A percentile compares a stretch with the other conserved stretches of the same genome.
Conservation (phyloP, 2,797 vertebrate species). For the Spheniscus humboldti region DNA sequence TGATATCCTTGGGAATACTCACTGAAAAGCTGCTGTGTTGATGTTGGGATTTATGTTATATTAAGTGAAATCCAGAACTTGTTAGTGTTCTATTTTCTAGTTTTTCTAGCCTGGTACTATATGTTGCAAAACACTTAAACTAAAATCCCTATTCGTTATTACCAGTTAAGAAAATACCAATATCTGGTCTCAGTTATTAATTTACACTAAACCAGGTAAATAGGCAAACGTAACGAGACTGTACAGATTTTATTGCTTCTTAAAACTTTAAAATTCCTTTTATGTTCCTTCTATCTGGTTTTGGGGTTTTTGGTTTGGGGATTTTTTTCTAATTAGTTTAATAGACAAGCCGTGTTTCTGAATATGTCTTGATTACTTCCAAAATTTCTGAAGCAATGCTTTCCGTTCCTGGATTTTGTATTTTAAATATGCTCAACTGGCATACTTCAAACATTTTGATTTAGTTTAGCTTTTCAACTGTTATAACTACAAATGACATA, state of each 20-base stretch:
- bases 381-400: neutral
- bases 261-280: neutral
- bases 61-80: neutral
- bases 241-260: neutral
- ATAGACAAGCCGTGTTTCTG: neutral
- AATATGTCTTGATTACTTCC: neutral
- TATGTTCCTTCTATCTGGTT: neutral
- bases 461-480: neutral
- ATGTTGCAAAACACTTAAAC: neutral
- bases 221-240: neutral
- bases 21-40: neutral
- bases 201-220: neutral
- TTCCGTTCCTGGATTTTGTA: neutral
- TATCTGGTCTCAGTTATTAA: neutral
- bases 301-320: neutral
- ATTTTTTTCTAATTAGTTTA: neutral
- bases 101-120: neutral
- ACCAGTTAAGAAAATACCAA: neutral
- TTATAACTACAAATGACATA: neutral
- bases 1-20: neutral
- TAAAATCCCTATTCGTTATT: neutral
- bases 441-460: neutral
- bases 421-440: neutral
- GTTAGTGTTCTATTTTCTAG: neutral
- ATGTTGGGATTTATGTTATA: neutral